phyloP scores from a whole-genome alignment of 2,113 vertebrate genomes.

The Bucco capensis region DNA sequence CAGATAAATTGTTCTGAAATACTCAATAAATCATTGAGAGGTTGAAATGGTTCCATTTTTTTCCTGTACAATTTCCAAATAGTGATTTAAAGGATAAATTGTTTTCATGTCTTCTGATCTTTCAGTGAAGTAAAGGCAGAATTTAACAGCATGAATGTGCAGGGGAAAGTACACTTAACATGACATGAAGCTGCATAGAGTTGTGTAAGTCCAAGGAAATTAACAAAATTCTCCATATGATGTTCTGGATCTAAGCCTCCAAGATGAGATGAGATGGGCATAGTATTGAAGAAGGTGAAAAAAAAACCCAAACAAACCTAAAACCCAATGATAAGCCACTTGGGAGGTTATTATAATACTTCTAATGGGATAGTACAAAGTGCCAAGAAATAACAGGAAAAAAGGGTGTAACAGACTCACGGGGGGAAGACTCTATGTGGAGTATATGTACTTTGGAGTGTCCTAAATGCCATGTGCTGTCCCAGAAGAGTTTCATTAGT shows the following conservation, averaged over 20 bases:
- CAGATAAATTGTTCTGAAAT: neutral
- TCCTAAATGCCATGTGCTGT: neutral
- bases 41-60: neutral
- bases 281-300: neutral
- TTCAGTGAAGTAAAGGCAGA: neutral
- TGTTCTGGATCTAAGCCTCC: neutral
- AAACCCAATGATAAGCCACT: neutral
- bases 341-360: neutral
- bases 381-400: neutral
- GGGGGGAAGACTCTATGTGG: neutral
- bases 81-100: neutral
- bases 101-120: neutral
- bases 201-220: neutral
- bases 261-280: neutral
- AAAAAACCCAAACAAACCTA: neutral
- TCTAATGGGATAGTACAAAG: neutral
- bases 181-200: neutral
- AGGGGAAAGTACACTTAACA: neutral
- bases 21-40: neutral
- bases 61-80: neutral
- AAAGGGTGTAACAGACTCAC: neutral
- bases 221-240: neutral
- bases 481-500: neutral
- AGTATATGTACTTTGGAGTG: neutral
- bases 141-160: neutral